These are phyloP conservation scores for Campylomormyrus tamandua DNA, from an alignment of 2,113 vertebrate genomes.

Conservation along the genomic window DNA sequence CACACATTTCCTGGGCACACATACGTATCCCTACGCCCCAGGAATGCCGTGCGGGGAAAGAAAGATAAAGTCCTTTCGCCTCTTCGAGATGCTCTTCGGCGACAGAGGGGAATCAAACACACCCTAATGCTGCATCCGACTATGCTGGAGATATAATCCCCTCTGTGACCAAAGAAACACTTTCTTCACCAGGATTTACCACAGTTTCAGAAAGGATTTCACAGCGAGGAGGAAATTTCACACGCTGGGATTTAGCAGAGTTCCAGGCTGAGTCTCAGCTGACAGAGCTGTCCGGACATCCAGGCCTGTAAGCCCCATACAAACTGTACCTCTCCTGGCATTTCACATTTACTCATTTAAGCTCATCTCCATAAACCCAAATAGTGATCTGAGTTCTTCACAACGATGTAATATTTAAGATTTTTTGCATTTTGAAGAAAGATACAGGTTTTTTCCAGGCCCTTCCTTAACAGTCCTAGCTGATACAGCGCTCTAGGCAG, in stretches of 20 bases:
- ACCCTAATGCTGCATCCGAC: background rate
- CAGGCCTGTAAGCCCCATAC: too few species aligned
- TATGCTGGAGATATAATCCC: constrained; percentile 1
- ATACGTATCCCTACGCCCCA: background rate
- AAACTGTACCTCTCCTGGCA: background rate
- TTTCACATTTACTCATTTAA: background rate
- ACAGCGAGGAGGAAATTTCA: background rate
- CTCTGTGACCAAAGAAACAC: background rate
- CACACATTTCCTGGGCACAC: background rate
- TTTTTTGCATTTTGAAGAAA: background rate
- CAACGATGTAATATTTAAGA: background rate
- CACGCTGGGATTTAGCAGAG: background rate
- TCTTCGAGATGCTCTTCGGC: background rate
- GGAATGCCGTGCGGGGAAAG: background rate
- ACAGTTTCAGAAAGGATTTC: background rate
- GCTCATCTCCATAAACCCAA: background rate
- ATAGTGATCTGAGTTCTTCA: background rate
- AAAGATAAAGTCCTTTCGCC: background rate
- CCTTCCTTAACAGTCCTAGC: background rate
- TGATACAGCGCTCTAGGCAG: background rate
- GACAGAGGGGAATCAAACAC: background rate
- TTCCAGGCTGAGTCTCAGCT: background rate
- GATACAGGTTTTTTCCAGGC: background rate
- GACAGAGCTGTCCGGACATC: background rate
- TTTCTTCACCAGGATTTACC: background rate